phyloP scores from a whole-genome alignment of 1,140 invertebrate species.

The Trinorchestia longiramus region DNA sequence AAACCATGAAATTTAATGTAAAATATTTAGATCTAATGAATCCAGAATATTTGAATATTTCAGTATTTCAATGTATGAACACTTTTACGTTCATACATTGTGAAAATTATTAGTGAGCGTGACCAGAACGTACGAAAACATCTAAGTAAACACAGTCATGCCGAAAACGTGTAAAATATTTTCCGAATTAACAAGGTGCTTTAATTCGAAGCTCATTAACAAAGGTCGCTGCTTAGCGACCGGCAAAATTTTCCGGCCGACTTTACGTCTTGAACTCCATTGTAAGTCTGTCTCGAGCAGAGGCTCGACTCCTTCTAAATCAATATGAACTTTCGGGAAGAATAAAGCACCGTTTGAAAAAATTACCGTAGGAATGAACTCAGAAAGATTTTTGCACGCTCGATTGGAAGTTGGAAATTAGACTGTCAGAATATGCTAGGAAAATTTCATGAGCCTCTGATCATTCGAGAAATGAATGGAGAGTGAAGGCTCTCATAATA shows the following conservation, averaged over 20 bases:
- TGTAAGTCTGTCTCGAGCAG: conserved; percentile 33
- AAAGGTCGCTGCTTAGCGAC: conserved; percentile 5
- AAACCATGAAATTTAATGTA: too few species aligned
- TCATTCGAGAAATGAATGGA: background rate
- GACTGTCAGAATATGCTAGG: background rate
- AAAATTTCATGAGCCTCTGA: background rate
- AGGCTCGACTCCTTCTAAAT: background rate
- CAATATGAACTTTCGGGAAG: conserved; percentile 1
- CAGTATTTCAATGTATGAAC: too few species aligned
- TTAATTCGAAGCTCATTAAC: conserved; percentile 28
- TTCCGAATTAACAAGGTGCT: background rate
- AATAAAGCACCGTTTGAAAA: conserved; percentile 21
- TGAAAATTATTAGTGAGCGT: too few species aligned
- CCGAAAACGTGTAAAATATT: background rate
- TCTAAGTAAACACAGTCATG: background rate
- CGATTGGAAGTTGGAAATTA: conserved; percentile 42
- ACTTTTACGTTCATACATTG: too few species aligned
- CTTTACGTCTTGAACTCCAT: conserved; percentile 17
- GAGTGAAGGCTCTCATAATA: background rate
- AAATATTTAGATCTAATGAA: too few species aligned
- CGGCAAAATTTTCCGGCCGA: conserved; percentile 30
- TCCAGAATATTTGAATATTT: too few species aligned
- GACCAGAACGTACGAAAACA: background rate
- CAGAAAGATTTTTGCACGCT: background rate
- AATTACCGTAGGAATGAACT: background rate